Percentiles rank a stretch among this genome's conserved stretches.
Evolutionary conservation across 2,797 vertebrate species (phyloP).

Genomic region (Xyrichtys novacula): DNA sequence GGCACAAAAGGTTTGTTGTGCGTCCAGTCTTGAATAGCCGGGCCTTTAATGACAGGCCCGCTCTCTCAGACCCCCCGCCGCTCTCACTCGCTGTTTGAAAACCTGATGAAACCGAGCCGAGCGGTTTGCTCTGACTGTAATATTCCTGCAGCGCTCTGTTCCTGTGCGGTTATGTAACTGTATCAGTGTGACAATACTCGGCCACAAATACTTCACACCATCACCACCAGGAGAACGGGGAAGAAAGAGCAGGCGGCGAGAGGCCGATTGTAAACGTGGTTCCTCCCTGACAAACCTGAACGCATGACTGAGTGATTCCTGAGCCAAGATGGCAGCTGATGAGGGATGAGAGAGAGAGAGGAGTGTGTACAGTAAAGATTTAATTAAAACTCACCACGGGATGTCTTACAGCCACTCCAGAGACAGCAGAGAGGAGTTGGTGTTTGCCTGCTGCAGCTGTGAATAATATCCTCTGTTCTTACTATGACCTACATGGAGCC

Average conservation of each 20-base stretch:
- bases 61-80: conserved; percentile 52
- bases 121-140: conserved; percentile 30
- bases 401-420: conserved; percentile 69
- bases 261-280: conserved; percentile 48
- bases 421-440: conserved; percentile 71
- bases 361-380: conserved; percentile 71
- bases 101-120: conserved; percentile 28
- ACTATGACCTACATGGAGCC: conserved; percentile 72
- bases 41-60: conserved; percentile 50
- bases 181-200: conserved; percentile 44
- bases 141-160: conserved; percentile 15
- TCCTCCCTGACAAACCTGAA: conserved; percentile 59
- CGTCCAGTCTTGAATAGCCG: conserved; percentile 56
- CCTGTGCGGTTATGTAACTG: conserved; percentile 57
- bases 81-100: conserved; percentile 44
- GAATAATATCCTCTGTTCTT: conserved; percentile 74
- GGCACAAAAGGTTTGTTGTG: conserved; percentile 76
- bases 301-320: conserved; percentile 68
- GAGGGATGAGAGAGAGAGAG: conserved; percentile 74
- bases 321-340: conserved; percentile 77
- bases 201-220: conserved; percentile 52
- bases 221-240: conserved; percentile 31
- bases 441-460: conserved; percentile 77
- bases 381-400: conserved; percentile 80
- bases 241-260: conserved; percentile 18